phyloP scores from a whole-genome alignment of 2,888 invertebrate species.

The Liopterus haemorrhoidalis region DNA sequence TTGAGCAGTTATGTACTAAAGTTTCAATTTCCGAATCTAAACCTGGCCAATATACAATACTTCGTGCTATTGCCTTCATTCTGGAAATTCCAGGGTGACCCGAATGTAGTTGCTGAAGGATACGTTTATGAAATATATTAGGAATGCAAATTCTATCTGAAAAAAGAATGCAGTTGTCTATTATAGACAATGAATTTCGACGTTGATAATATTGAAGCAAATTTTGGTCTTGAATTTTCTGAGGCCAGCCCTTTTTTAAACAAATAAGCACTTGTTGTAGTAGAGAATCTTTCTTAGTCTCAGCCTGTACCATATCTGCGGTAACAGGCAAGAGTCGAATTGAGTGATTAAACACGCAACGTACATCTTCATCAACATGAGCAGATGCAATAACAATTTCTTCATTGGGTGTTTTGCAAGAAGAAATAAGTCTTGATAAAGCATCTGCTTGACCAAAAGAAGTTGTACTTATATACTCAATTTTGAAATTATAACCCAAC shows the following conservation, averaged over 20 bases:
- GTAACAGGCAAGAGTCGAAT: neutral
- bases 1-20: no score
- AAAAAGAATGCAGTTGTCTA: no score
- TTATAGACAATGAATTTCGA: no score
- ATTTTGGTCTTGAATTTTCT: no score
- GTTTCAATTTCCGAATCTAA: slow-evolving; percentile 33
- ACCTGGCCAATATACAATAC: slow-evolving; percentile 32
- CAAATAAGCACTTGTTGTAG: no score
- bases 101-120: no score
- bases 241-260: no score
- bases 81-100: slow-evolving; percentile 34
- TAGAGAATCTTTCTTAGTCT: slow-evolving; percentile 1
- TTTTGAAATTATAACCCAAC: slow-evolving; percentile 30
- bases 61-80: slow-evolving; percentile 34
- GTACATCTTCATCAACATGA: neutral
- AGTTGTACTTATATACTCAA: slow-evolving; percentile 29
- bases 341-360: neutral
- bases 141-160: no score
- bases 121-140: no score
- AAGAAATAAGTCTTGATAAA: slow-evolving; percentile 28
- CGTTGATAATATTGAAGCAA: no score
- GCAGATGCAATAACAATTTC: neutral
- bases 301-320: neutral
- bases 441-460: slow-evolving; percentile 31
- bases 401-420: slow-evolving; percentile 2